Evolutionary conservation across 2,797 vertebrate genomes (phyloP).

Genomic region (Bufotes viridis): DNA sequence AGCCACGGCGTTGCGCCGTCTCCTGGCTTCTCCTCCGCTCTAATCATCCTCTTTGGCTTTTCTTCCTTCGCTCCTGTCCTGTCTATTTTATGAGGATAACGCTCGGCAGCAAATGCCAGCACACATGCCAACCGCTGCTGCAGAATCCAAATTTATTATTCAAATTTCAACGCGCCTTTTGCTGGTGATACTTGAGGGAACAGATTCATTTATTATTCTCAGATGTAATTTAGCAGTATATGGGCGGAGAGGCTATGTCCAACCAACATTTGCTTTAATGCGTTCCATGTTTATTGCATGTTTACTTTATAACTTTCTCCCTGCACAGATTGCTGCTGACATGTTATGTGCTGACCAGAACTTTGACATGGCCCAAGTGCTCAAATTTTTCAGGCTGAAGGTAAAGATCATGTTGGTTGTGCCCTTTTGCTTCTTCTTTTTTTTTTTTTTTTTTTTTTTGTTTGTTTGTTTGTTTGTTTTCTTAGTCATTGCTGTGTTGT

Average conservation of each 20-base stretch:
- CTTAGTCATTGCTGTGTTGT: not conserved
- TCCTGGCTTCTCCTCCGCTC: not conserved
- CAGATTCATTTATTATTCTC: not conserved
- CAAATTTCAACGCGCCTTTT: not conserved
- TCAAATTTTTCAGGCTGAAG: conserved; percentile 83
- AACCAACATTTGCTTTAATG: not conserved
- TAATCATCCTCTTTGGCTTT: conserved; percentile 44
- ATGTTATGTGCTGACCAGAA: conserved; percentile 86
- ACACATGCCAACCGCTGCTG: conserved; percentile 31
- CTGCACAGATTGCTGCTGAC: conserved; percentile 80
- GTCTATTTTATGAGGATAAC: conserved; percentile 10
- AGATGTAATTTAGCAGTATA: not conserved
- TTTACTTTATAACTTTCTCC: not conserved
- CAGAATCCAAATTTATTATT: conserved; percentile 51
- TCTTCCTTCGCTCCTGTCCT: not conserved
- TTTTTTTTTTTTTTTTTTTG: not conserved
- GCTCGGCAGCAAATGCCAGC: conserved; percentile 16
- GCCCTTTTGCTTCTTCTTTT: too few species aligned
- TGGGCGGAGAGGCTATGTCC: not conserved
- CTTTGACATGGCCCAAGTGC: conserved; percentile 83
- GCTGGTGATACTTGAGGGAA: not conserved
- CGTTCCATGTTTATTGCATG: not conserved
- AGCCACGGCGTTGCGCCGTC: not conserved
- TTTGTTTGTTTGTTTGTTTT: not conserved
- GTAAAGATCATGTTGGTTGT: conserved; percentile 65